Evolutionary conservation across 2,113 vertebrate species (phyloP).

Genomic region (Suricata suricatta): DNA sequence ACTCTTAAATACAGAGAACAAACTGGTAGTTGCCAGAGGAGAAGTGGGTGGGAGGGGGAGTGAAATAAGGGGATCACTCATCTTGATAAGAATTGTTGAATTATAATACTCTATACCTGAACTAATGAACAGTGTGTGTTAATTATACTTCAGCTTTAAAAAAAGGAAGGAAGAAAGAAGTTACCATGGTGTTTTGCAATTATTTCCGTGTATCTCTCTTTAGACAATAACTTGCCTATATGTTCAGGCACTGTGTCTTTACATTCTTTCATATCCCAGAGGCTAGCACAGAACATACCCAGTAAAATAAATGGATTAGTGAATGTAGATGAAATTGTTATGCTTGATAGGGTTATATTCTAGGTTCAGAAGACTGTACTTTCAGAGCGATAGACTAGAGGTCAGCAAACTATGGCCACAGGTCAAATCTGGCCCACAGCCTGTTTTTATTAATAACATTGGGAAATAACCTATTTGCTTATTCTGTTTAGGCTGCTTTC

Average conservation of each 20-base stretch:
- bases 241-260: neutral
- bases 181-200: neutral
- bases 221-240: neutral
- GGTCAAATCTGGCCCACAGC: neutral
- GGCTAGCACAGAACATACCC: neutral
- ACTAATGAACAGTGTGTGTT: neutral
- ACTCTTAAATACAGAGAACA: neutral
- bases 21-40: neutral
- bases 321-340: neutral
- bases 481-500: neutral
- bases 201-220: neutral
- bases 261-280: neutral
- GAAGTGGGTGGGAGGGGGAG: neutral
- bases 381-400: neutral
- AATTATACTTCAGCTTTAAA: neutral
- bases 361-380: neutral
- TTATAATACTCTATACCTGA: neutral
- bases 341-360: neutral
- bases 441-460: neutral
- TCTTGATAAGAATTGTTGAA: neutral
- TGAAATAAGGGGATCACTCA: neutral
- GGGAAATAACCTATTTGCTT: neutral
- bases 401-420: neutral
- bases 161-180: neutral
- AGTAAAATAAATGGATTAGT: constrained; percentile 4